Evolutionary conservation across 2,113 vertebrate genomes (phyloP).

Genomic region (Brachyistius frenatus): DNA sequence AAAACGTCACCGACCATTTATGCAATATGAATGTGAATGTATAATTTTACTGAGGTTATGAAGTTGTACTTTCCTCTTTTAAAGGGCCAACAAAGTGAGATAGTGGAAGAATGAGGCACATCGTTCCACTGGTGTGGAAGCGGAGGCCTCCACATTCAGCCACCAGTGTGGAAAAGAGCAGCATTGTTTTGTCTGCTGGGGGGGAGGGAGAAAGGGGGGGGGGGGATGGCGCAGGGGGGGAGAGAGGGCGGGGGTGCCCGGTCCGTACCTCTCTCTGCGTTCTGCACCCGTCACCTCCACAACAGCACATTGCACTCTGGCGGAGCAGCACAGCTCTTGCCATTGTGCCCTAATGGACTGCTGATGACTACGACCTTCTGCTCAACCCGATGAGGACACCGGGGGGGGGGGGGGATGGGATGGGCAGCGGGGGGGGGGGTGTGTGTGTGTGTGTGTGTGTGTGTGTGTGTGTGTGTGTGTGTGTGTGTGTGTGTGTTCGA

Average conservation of each 20-base stretch:
- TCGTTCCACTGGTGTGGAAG: conserved; percentile 31
- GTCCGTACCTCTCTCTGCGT: conserved; percentile 40
- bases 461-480: conserved; percentile 6
- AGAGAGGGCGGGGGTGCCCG: conserved; percentile 17
- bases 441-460: not conserved
- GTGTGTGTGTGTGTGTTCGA: conserved; percentile 27
- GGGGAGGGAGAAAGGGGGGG: too few species aligned
- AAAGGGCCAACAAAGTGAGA: conserved; percentile 22
- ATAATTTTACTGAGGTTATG: conserved; percentile 35
- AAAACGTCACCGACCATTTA: conserved; percentile 37
- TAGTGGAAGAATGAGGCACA: conserved; percentile 30
- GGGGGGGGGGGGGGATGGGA: conserved; percentile 1
- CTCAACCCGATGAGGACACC: conserved; percentile 59
- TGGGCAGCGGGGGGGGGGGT: not conserved
- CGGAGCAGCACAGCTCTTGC: conserved; percentile 60
- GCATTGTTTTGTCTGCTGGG: conserved; percentile 47
- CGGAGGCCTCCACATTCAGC: conserved; percentile 5
- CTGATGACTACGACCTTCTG: conserved; percentile 83
- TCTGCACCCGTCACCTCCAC: conserved; percentile 22
- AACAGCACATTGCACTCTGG: conserved; percentile 62
- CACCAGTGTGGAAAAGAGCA: conserved; percentile 16
- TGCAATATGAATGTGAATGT: not conserved
- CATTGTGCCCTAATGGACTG: conserved; percentile 77
- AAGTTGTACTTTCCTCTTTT: conserved; percentile 51
- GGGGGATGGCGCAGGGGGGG: too few species aligned